Conservation (phyloP, 2,113 vertebrate genomes). For the Dipodomys stephensi region DNA sequence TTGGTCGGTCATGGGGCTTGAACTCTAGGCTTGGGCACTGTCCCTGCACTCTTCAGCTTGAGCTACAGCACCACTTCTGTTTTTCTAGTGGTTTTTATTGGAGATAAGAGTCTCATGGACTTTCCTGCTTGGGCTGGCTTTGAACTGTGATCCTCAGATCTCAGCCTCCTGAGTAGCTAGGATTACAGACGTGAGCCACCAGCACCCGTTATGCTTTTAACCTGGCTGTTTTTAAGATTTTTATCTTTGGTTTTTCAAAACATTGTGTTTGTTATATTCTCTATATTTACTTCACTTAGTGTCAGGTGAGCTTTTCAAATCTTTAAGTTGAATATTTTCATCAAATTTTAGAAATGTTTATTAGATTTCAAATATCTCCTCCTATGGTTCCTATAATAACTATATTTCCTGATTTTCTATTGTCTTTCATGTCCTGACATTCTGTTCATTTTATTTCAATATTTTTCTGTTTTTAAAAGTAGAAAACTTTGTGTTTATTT, state of each 20-base stretch:
- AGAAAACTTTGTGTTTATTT: neutral
- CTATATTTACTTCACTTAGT: neutral
- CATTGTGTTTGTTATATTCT: neutral
- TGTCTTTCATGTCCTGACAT: neutral
- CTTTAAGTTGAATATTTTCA: neutral
- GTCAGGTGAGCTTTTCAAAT: neutral
- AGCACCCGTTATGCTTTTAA: neutral
- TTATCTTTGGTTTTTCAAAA: neutral
- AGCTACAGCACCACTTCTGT: too few relatives aligned
- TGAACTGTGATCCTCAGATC: too few relatives aligned
- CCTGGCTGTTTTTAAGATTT: neutral
- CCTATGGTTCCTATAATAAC: neutral
- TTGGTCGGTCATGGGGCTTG: too few relatives aligned
- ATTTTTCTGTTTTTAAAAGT: neutral
- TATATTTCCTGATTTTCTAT: neutral
- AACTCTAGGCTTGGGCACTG: too few relatives aligned
- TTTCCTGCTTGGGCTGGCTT: too few relatives aligned
- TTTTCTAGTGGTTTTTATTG: too few relatives aligned
- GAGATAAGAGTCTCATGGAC: too few relatives aligned
- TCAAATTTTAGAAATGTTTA: neutral
- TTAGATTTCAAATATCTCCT: neutral
- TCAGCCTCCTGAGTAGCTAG: too few relatives aligned
- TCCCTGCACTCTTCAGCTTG: too few relatives aligned
- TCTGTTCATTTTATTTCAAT: neutral
- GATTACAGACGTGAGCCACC: too few relatives aligned